These are phyloP conservation scores for Metopia argyrocephala DNA, from an alignment of 2,888 invertebrate genomes.

Conservation along the genomic window DNA sequence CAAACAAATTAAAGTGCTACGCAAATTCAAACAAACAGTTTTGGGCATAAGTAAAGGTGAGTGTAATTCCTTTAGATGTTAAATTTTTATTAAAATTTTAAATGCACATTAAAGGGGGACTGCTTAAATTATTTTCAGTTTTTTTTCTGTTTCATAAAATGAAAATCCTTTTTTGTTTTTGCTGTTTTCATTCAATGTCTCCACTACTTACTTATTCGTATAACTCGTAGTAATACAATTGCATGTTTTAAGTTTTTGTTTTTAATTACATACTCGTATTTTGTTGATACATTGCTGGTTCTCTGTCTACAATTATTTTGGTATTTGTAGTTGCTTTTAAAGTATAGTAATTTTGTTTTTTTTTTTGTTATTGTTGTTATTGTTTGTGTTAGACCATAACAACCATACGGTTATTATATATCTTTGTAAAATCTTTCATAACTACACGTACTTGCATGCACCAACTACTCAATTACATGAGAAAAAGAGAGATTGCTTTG, in stretches of 20 bases:
- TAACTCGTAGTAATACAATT: background rate
- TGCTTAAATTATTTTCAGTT: too few species aligned
- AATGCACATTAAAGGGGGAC: too few species aligned
- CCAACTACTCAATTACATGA: background rate
- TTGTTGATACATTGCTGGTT: background rate
- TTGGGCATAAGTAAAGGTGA: constrained; percentile 28
- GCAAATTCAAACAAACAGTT: background rate
- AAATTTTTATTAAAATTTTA: too few species aligned
- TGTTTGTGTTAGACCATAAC: background rate
- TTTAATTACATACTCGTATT: background rate
- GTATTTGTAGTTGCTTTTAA: too few species aligned
- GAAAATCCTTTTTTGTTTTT: background rate
- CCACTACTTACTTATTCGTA: background rate
- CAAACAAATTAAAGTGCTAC: background rate
- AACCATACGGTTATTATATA: constrained; percentile 50
- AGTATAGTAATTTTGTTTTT: too few species aligned
- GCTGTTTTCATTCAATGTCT: background rate
- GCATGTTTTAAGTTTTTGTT: background rate
- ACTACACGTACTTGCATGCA: background rate
- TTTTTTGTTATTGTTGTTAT: background rate
- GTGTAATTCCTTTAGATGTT: too few species aligned
- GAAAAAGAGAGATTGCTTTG: background rate
- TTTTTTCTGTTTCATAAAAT: too few species aligned
- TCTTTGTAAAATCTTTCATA: constrained; percentile 28
- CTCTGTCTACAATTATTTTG: background rate